Conservation (phyloP, 2,888 invertebrate species). For the Xanthorhoe designata region DNA sequence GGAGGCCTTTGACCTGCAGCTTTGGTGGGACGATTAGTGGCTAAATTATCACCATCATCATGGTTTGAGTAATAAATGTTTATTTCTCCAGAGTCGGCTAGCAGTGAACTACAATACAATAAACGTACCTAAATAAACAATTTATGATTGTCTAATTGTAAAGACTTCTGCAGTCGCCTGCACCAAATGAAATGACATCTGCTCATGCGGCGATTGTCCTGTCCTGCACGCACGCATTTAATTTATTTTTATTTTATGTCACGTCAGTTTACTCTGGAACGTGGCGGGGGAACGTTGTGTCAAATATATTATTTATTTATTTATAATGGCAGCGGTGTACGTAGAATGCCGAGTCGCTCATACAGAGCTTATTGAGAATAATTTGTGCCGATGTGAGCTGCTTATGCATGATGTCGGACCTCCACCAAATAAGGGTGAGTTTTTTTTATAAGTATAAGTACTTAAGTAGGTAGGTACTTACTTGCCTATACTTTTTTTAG, state of each 20-base stretch:
- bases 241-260: neutral
- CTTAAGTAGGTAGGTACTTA: too few relatives aligned
- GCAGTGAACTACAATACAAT: too few relatives aligned
- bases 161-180: conserved; percentile 20
- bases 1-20: too few relatives aligned
- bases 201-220: conserved; percentile 21
- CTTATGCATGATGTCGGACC: conserved; percentile 31
- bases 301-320: conserved; percentile 3
- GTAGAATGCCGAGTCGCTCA: conserved; percentile 36
- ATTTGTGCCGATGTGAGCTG: conserved; percentile 38
- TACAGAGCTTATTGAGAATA: conserved; percentile 28
- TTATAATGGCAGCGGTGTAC: conserved; percentile 31
- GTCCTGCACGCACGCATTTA: neutral
- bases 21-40: too few relatives aligned
- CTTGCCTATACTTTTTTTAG: too few relatives aligned
- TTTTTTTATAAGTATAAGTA: neutral
- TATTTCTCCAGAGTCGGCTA: too few relatives aligned
- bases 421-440: conserved; percentile 27
- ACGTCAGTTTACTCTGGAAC: conserved; percentile 20
- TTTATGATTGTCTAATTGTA: neutral
- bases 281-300: conserved; percentile 6
- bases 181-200: conserved; percentile 26
- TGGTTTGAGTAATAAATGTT: too few relatives aligned
- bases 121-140: too few relatives aligned
- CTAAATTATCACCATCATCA: too few relatives aligned